These are phyloP conservation scores for Calyptommatus sinebrachiatus DNA, from an alignment of 2,113 vertebrate species.

Conservation along the genomic window DNA sequence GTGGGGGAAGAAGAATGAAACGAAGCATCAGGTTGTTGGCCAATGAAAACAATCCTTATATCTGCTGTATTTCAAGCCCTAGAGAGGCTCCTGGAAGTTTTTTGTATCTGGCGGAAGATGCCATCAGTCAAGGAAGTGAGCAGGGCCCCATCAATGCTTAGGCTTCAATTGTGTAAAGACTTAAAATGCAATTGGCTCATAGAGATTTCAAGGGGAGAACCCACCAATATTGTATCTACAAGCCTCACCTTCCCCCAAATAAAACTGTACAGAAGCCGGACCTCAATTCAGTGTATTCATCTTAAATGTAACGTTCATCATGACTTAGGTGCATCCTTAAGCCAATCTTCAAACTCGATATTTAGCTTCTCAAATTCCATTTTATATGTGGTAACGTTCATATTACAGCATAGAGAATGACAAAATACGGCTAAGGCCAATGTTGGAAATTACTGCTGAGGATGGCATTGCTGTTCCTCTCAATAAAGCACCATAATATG, in stretches of 20 bases:
- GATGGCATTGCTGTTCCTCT: conserved; percentile 60
- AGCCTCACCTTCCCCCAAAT: background rate
- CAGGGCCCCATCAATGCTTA: conserved; percentile 21
- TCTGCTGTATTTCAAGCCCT: conserved; percentile 59
- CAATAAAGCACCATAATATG: conserved; percentile 64
- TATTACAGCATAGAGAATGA: conserved; percentile 41
- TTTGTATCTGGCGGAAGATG: conserved; percentile 49
- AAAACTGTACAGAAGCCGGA: conserved; percentile 15
- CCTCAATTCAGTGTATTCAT: conserved; percentile 21
- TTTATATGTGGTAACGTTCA: conserved; percentile 52
- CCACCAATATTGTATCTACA: background rate
- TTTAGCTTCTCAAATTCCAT: conserved; percentile 23
- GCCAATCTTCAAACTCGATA: conserved; percentile 31
- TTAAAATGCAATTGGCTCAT: background rate
- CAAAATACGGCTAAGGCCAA: conserved; percentile 32
- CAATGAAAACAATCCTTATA: conserved; percentile 61
- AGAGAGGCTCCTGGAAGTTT: conserved; percentile 48
- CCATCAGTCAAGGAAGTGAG: conserved; percentile 21
- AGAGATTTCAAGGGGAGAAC: background rate
- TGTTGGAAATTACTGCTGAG: conserved; percentile 52
- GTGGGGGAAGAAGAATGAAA: conserved; percentile 59
- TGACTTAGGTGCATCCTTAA: conserved; percentile 40
- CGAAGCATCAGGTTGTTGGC: conserved; percentile 66
- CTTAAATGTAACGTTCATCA: conserved; percentile 14
- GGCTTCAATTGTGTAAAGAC: background rate